These are phyloP conservation scores for Hippopotamus amphibius DNA, from an alignment of 2,113 vertebrate species.

Conservation along the genomic window DNA sequence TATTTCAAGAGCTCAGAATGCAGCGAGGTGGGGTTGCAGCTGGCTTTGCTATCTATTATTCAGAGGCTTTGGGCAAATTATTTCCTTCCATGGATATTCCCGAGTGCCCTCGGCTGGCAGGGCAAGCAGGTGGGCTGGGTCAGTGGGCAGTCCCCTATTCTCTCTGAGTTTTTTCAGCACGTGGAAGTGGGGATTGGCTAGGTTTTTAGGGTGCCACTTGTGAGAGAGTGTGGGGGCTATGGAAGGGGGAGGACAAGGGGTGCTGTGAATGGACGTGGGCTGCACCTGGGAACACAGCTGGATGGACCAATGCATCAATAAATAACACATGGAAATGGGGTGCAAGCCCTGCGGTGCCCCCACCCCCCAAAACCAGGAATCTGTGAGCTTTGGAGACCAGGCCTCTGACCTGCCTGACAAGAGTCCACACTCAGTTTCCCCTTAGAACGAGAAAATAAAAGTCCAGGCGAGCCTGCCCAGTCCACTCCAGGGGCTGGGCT, in stretches of 20 bases:
- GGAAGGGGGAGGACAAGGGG: rapidly evolving
- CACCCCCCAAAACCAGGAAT: rapidly evolving
- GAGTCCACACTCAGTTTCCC: too few species aligned
- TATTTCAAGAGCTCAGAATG: rapidly evolving
- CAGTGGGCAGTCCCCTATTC: neutral
- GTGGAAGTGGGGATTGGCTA: neutral
- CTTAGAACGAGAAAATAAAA: neutral
- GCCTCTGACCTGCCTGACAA: neutral
- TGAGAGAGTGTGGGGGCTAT: rapidly evolving
- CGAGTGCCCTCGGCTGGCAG: rapidly evolving
- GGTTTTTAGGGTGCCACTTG: neutral
- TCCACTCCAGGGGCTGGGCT: neutral
- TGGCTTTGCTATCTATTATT: rapidly evolving
- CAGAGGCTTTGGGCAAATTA: too few species aligned
- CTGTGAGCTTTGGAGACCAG: neutral
- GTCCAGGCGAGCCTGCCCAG: neutral
- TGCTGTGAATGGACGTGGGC: neutral
- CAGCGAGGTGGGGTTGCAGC: rapidly evolving
- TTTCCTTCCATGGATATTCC: neutral
- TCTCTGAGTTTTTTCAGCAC: too few species aligned
- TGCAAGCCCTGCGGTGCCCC: neutral
- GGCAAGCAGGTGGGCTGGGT: rapidly evolving
- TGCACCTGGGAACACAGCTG: neutral
- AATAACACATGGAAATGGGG: rapidly evolving
- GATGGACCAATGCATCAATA: neutral